Percentiles rank a stretch among this genome's conserved stretches.
Conservation (phyloP, 2,888 invertebrate genomes). For the Achlya flavicornis region DNA sequence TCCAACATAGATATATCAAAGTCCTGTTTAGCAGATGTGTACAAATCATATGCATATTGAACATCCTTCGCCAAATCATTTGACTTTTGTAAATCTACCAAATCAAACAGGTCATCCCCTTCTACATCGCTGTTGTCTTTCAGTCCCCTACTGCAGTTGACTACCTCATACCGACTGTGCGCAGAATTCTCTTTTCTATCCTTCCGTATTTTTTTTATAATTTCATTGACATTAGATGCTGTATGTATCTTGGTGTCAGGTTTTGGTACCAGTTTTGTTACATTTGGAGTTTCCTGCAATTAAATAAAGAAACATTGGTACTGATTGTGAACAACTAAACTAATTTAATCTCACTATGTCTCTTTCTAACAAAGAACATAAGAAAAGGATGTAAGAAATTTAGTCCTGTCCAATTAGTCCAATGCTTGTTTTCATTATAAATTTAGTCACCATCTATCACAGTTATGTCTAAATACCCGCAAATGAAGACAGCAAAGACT, state of each 20-base stretch:
- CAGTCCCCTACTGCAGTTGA: constrained; percentile 70
- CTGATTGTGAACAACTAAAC: too few species aligned
- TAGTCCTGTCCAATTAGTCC: too few species aligned
- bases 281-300: constrained; percentile 62
- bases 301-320: constrained; percentile 3
- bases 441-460: too few species aligned
- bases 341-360: too few species aligned
- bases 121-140: constrained; percentile 42
- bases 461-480: too few species aligned
- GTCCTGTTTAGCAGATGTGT: constrained; percentile 65
- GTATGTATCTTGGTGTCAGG: constrained; percentile 57
- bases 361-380: too few species aligned
- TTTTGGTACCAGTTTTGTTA: constrained; percentile 64
- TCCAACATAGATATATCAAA: constrained; percentile 75
- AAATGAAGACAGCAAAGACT: too few species aligned
- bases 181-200: constrained; percentile 62
- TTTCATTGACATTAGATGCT: constrained; percentile 56
- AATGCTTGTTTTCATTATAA: too few species aligned
- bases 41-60: constrained; percentile 74
- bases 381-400: too few species aligned
- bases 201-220: constrained; percentile 70
- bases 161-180: constrained; percentile 70
- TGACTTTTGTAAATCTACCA: constrained; percentile 65
- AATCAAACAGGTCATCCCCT: constrained; percentile 47
- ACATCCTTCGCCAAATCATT: constrained; percentile 51